Evolutionary conservation across 2,888 invertebrate genomes (phyloP).

Genomic region (Melolontha melolontha): DNA sequence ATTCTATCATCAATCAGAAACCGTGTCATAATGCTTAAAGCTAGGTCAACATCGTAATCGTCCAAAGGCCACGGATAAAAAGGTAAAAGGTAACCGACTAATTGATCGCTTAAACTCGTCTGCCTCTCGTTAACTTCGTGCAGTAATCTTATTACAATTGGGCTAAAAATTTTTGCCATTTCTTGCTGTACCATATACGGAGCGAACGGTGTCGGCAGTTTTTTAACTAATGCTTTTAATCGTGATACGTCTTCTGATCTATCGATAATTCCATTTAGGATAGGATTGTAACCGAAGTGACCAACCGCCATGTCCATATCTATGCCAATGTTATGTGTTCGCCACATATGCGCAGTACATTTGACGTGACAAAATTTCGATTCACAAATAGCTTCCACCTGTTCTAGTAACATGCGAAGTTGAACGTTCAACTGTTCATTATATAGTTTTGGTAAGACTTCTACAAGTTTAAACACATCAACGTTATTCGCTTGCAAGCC

Average conservation of each 20-base stretch:
- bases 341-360: neutral
- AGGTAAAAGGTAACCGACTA: constrained; percentile 13
- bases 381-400: neutral
- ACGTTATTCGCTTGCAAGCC: constrained; percentile 23
- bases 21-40: constrained; percentile 4
- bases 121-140: constrained; percentile 6
- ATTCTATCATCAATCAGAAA: neutral
- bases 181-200: neutral
- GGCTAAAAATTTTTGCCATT: constrained; percentile 3
- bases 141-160: constrained; percentile 2
- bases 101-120: constrained; percentile 4
- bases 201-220: neutral
- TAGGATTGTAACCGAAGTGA: constrained; percentile 19
- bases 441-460: constrained; percentile 10
- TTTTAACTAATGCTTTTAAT: neutral
- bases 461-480: constrained; percentile 21
- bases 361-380: constrained; percentile 5
- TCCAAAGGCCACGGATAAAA: constrained; percentile 26
- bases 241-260: neutral
- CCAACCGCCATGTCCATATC: constrained; percentile 10
- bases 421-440: constrained; percentile 15
- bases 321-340: neutral
- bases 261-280: constrained; percentile 21
- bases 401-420: constrained; percentile 9
- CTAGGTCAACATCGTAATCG: constrained; percentile 9